Percentiles rank a stretch among this genome's conserved stretches.
phyloP scores from a whole-genome alignment of 1,140 invertebrate species.

The Caenorhabditis remanei region DNA sequence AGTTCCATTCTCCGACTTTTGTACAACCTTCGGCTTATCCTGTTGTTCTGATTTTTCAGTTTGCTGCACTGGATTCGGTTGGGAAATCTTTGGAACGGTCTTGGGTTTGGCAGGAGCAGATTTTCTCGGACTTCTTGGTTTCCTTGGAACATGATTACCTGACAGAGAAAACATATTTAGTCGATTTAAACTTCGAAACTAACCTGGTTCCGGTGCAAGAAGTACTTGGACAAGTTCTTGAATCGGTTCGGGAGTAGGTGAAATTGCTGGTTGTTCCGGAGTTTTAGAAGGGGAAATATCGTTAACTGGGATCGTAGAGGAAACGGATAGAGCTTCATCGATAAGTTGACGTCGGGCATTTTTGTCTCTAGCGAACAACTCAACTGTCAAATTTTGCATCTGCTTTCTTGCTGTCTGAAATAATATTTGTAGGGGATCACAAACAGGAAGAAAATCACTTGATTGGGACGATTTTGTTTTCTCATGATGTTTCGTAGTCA shows the following conservation, averaged over 20 bases:
- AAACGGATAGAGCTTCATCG: background rate
- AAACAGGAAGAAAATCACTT: background rate
- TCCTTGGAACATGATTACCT: background rate
- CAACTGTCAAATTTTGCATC: slow-evolving; percentile 52
- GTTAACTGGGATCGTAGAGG: background rate
- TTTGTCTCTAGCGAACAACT: slow-evolving; percentile 31
- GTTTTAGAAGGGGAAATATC: background rate
- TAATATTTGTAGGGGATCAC: background rate
- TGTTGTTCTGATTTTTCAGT: background rate
- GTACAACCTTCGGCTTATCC: background rate
- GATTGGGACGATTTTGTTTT: slow-evolving; percentile 52
- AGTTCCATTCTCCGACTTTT: no score
- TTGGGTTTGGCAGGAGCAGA: background rate
- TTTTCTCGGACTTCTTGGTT: slow-evolving; percentile 6
- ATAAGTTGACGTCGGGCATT: slow-evolving; percentile 22
- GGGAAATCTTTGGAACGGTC: background rate
- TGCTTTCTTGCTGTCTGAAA: slow-evolving; percentile 37
- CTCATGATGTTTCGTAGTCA: slow-evolving; percentile 38
- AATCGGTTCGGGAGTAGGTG: slow-evolving; percentile 4
- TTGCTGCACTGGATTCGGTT: background rate
- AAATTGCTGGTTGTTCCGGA: background rate
- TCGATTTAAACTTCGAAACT: background rate
- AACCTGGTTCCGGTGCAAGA: no score
- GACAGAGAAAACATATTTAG: background rate
- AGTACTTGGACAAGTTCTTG: no score